Evolutionary conservation across 2,113 vertebrate genomes (phyloP).

Genomic region (Brienomyrus brachyistius): DNA sequence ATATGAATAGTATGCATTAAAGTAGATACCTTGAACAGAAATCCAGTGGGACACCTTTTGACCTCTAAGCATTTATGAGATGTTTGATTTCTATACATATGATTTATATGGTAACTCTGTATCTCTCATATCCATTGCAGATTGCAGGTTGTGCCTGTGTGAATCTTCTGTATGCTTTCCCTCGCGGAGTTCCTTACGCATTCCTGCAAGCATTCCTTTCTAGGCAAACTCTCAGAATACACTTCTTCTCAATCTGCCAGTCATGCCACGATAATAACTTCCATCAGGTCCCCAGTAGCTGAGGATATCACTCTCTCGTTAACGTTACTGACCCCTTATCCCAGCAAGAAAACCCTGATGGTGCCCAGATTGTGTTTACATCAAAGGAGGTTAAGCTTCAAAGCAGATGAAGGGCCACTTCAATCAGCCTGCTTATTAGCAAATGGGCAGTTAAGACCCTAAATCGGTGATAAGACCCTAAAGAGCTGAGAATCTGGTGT

Average conservation of each 20-base stretch:
- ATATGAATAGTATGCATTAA: neutral
- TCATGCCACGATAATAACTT: slow-evolving; percentile 29
- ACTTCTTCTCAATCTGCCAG: neutral
- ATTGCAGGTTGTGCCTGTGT: slow-evolving; percentile 10
- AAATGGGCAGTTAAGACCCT: neutral
- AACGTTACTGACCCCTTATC: slow-evolving; percentile 9
- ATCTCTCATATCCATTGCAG: neutral
- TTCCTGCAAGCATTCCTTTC: slow-evolving; percentile 24
- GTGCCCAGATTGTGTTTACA: neutral
- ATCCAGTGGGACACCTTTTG: neutral
- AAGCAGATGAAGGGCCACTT: neutral
- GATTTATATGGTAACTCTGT: neutral
- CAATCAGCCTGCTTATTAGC: slow-evolving; percentile 29
- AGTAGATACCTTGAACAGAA: neutral
- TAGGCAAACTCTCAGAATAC: slow-evolving; percentile 24
- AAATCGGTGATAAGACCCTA: neutral
- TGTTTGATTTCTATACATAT: neutral
- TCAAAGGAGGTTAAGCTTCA: slow-evolving; percentile 18
- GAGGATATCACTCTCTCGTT: slow-evolving; percentile 22
- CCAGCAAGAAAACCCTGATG: neutral
- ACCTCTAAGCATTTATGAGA: neutral
- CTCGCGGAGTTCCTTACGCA: neutral
- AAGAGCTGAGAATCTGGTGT: neutral
- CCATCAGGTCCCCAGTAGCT: slow-evolving; percentile 26
- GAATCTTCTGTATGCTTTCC: slow-evolving; percentile 26